Conservation (phyloP, 2,888 invertebrate species). For the Pseudococcus jackbeardsleyi region DNA sequence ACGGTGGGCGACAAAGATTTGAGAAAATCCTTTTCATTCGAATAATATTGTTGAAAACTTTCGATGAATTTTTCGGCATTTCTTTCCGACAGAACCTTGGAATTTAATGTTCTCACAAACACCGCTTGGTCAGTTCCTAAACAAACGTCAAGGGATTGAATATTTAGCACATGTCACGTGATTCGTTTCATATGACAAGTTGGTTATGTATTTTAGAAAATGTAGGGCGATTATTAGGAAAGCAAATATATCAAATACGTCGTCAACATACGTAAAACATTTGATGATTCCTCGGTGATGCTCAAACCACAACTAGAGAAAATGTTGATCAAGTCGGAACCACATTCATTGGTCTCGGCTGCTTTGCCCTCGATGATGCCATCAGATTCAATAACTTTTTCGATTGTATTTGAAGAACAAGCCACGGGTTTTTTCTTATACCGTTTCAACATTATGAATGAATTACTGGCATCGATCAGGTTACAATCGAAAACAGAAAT, state of each 20-base stretch:
- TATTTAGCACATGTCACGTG: background rate
- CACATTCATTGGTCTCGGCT: background rate
- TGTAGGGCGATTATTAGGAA: too few relatives aligned
- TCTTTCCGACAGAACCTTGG: constrained; percentile 53
- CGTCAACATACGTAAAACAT: constrained; percentile 19
- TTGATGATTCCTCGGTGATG: constrained; percentile 26
- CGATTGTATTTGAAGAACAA: background rate
- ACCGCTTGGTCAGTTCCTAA: constrained; percentile 67
- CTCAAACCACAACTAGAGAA: constrained; percentile 44
- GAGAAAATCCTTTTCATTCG: constrained; percentile 69
- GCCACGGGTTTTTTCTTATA: background rate
- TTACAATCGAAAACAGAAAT: too few relatives aligned
- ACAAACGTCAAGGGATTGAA: background rate
- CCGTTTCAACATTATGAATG: background rate
- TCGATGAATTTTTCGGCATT: constrained; percentile 66
- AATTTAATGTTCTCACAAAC: constrained; percentile 66
- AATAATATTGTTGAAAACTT: constrained; percentile 68
- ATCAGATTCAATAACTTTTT: background rate
- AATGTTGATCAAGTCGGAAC: background rate
- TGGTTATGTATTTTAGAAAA: too few relatives aligned
- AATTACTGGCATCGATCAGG: too few relatives aligned
- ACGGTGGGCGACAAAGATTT: constrained; percentile 70
- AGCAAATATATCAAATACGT: too few relatives aligned
- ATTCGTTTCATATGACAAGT: background rate
- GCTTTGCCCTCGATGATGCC: background rate